Conservation (phyloP, 1,140 invertebrate species). For the Zophobas morio region DNA sequence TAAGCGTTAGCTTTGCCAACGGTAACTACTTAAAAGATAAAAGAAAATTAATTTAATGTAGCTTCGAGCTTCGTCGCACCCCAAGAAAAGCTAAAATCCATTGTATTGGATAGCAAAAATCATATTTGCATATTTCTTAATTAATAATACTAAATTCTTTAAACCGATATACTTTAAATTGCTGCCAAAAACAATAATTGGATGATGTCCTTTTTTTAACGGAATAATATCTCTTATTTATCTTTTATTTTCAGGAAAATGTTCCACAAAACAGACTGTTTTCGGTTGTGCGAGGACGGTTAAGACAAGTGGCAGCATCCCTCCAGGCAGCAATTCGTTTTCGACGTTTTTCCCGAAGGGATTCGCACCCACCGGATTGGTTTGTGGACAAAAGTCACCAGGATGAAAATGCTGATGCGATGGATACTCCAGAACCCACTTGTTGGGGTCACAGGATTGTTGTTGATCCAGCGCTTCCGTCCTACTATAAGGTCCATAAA, state of each 20-base stretch:
- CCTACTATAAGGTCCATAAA: conserved; percentile 73
- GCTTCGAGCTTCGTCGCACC: not conserved
- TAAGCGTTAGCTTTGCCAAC: not conserved
- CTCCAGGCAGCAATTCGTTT: conserved; percentile 65
- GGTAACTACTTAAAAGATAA: conserved; percentile 1
- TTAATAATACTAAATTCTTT: not conserved
- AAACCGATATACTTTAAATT: too few species aligned
- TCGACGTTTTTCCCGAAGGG: conserved; percentile 61
- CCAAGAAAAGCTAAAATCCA: not conserved
- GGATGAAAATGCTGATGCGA: conserved; percentile 68
- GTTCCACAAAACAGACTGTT: conserved; percentile 60
- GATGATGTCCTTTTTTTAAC: not conserved
- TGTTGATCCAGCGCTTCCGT: conserved; percentile 75
- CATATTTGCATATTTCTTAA: not conserved
- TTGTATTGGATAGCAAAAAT: too few species aligned
- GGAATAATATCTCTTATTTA: not conserved
- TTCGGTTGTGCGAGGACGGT: conserved; percentile 60
- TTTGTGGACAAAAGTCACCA: conserved; percentile 73
- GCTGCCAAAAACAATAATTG: too few species aligned
- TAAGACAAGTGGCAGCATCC: conserved; percentile 63
- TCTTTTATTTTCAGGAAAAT: conserved; percentile 61
- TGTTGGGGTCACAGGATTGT: conserved; percentile 73
- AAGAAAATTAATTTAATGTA: not conserved
- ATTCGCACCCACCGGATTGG: conserved; percentile 71
- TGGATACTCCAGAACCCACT: conserved; percentile 60